phyloP scores from a whole-genome alignment of 2,888 invertebrate genomes.

The Pediacus dermestoides region DNA sequence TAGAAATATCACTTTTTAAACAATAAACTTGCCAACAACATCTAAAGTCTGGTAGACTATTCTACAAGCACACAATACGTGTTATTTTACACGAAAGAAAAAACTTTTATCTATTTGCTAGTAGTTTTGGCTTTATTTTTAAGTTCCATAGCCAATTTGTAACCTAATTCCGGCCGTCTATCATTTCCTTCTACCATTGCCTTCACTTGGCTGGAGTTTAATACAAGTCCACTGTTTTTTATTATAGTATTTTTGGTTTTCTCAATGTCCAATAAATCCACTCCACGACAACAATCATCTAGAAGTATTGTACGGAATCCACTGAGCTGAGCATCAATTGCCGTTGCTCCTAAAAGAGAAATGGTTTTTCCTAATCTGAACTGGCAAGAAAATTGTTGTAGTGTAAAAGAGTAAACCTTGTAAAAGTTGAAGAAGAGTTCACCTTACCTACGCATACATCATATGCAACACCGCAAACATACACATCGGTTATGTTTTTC shows the following conservation, averaged over 20 bases:
- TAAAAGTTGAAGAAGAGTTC: conserved; percentile 15
- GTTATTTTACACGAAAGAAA: too few relatives aligned
- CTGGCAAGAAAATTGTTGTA: background rate
- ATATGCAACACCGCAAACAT: conserved; percentile 90
- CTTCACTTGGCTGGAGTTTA: conserved; percentile 71
- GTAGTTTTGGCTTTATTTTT: conserved; percentile 45
- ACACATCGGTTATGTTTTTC: conserved; percentile 82
- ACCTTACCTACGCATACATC: conserved; percentile 89
- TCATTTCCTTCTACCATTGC: conserved; percentile 84
- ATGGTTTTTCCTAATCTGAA: background rate
- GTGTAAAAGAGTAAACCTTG: background rate
- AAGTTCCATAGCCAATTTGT: conserved; percentile 79
- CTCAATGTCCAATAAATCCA: conserved; percentile 80
- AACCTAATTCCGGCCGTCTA: conserved; percentile 79
- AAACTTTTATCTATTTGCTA: too few relatives aligned
- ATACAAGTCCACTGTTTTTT: conserved; percentile 72
- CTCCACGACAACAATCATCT: conserved; percentile 87
- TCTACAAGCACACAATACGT: too few relatives aligned
- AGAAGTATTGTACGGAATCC: conserved; percentile 85
- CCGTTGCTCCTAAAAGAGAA: conserved; percentile 79
- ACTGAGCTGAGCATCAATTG: conserved; percentile 77
- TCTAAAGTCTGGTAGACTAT: too few relatives aligned
- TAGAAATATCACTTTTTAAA: too few relatives aligned
- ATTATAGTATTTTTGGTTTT: conserved; percentile 70
- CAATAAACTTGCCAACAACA: too few relatives aligned